Base-by-base conservation (phyloP, 2,113 vertebrate genomes). In the Neopipo cinnamomea region DNA sequence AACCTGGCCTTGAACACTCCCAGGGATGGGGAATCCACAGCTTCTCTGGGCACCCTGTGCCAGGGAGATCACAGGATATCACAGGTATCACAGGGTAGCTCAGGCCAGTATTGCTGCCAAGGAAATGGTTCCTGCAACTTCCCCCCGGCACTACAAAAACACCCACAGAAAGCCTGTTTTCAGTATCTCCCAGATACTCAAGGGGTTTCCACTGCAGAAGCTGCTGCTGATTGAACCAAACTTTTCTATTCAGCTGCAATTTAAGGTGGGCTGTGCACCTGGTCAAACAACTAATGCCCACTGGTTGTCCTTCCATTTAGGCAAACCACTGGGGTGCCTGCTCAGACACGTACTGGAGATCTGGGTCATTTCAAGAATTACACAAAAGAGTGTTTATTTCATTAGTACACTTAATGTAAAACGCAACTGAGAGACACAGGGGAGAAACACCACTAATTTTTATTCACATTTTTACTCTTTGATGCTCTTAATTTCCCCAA, bases 361-460 rank as follows among this genome's bases (percentile, higher is more conserved):
- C 82, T 96, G 55, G 42, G 76, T 93, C 85, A 68, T 76, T 52
- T 88, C 46, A 88, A 63, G 72, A 88, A 88, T 84, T 94, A 73
- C 93, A 96, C 92, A 93, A 83, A 91, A 84, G 90, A 94, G 30
- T 83, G 81, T 88, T 96, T 93, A 93, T 89, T 94, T 94, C 88
- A 97, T 97, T 96, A 94, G 88, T 71, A 44, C 8, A 83, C 70
- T 93, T 93, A 71, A 95, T 93, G 88, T 92, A 91, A 92, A 90
- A 94, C 0, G 1, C 79, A 93, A 88, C 92, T 80, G 67, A 42
- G 74, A 95, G 25, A 91, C 95, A 80, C 88, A 88, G 93, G 95
- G 93, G 95, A 96, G 88, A 95, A 96, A 80, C 66, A 91, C 53
- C 82, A 78, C 92, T 92, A 59, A 95, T 94, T 95, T 88, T 97